Conservation (phyloP, 2,113 vertebrate genomes). For the Cairina moschata region DNA sequence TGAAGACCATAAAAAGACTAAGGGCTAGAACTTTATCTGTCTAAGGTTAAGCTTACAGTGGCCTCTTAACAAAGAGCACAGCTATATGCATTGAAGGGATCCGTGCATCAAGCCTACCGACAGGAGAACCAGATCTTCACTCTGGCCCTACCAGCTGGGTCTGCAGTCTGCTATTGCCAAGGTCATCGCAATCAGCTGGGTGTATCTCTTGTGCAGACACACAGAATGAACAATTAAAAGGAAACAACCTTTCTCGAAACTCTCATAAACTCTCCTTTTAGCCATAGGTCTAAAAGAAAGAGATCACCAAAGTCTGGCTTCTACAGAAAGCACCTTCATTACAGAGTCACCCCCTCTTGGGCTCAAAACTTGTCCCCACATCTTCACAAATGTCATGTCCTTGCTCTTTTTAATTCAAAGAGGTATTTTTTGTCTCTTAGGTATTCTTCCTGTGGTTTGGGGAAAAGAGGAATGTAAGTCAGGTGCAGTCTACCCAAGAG, state of each 20-base stretch:
- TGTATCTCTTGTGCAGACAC: background rate
- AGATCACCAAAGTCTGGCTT: background rate
- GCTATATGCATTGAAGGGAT: accelerated
- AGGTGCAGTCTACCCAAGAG: background rate
- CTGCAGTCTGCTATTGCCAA: background rate
- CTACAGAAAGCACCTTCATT: background rate
- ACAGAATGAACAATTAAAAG: background rate
- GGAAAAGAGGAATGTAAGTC: background rate
- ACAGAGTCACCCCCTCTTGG: accelerated
- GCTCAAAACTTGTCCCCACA: background rate
- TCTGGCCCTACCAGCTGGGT: background rate
- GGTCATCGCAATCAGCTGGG: background rate
- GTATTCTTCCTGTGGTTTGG: background rate
- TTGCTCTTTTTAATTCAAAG: background rate
- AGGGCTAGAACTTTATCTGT: background rate
- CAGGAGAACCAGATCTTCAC: background rate
- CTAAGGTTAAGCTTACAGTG: background rate
- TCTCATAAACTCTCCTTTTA: background rate
- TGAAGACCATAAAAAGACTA: background rate
- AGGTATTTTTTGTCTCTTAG: background rate
- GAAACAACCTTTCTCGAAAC: background rate
- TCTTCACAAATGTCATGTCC: background rate
- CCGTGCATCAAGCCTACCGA: background rate
- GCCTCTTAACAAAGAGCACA: background rate
- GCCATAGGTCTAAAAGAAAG: accelerated